phyloP scores from a whole-genome alignment of 2,797 vertebrate genomes.

The Tauraco hartlaubi region DNA sequence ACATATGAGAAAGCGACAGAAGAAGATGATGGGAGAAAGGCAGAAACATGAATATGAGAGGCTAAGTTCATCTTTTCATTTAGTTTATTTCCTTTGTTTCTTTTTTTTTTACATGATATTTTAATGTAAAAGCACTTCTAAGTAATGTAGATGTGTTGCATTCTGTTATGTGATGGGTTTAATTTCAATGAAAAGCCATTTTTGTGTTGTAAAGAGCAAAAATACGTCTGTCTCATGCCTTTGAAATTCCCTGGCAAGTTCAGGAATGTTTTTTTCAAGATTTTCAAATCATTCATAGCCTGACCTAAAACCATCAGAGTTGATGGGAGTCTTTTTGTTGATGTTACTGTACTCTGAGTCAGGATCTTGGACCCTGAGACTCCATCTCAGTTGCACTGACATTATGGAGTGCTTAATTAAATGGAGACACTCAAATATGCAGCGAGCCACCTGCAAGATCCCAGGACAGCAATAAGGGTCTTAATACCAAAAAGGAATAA shows the following conservation, averaged over 20 bases:
- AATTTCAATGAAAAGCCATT: neutral
- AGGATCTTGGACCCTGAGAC: neutral
- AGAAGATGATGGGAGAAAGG: neutral
- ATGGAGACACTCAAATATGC: neutral
- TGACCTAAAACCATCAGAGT: neutral
- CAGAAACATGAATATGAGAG: neutral
- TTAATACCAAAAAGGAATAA: neutral
- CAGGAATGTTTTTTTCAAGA: neutral
- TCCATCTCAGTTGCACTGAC: neutral
- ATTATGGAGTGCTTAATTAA: neutral
- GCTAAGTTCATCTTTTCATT: neutral
- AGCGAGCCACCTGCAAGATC: neutral
- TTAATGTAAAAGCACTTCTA: neutral
- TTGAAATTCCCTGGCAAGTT: neutral
- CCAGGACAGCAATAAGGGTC: neutral
- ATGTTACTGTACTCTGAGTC: neutral
- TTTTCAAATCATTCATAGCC: neutral
- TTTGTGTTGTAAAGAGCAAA: neutral
- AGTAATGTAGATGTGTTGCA: neutral
- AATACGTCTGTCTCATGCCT: neutral
- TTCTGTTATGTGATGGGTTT: neutral
- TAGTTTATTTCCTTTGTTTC: neutral
- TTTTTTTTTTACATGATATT: neutral
- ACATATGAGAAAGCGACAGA: neutral
- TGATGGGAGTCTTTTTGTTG: neutral